Conservation (phyloP, 2,888 invertebrate species). For the Pammene fasciana region DNA sequence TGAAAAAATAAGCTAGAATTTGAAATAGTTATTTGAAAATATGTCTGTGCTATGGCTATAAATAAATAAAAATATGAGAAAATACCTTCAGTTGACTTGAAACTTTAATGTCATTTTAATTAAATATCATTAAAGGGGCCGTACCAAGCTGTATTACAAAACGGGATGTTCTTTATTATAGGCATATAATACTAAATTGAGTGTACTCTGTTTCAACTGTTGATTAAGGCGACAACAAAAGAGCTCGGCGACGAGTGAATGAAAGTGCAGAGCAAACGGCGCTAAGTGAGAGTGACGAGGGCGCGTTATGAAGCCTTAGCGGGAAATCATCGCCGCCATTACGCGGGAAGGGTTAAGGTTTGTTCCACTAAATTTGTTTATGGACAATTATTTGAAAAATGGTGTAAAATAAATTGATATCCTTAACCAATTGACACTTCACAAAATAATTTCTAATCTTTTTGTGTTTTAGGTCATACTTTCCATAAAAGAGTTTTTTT, state of each 20-base stretch:
- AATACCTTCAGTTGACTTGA: too few relatives aligned
- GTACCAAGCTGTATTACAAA: not conserved
- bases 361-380: not conserved
- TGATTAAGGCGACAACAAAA: slow-evolving; percentile 5
- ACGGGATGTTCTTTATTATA: not conserved
- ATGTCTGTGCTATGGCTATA: too few relatives aligned
- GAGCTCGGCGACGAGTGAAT: slow-evolving; percentile 13
- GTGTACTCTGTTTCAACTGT: slow-evolving; percentile 7
- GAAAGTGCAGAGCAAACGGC: slow-evolving; percentile 60
- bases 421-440: too few relatives aligned
- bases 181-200: slow-evolving; percentile 2
- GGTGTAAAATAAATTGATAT: too few relatives aligned
- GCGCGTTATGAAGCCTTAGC: slow-evolving; percentile 69
- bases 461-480: too few relatives aligned
- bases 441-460: too few relatives aligned
- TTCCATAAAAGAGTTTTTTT: too few relatives aligned
- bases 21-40: too few relatives aligned
- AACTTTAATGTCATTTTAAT: too few relatives aligned
- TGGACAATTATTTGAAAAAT: not conserved
- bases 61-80: too few relatives aligned
- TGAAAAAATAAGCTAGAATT: not conserved
- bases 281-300: slow-evolving; percentile 68
- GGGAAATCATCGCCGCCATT: slow-evolving; percentile 75
- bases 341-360: slow-evolving; percentile 45
- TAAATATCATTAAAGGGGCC: too few relatives aligned